A percentile compares a stretch with the other conserved stretches of the same genome.
Conservation (phyloP, 2,797 vertebrate genomes). For the Acridotheres tristis region DNA sequence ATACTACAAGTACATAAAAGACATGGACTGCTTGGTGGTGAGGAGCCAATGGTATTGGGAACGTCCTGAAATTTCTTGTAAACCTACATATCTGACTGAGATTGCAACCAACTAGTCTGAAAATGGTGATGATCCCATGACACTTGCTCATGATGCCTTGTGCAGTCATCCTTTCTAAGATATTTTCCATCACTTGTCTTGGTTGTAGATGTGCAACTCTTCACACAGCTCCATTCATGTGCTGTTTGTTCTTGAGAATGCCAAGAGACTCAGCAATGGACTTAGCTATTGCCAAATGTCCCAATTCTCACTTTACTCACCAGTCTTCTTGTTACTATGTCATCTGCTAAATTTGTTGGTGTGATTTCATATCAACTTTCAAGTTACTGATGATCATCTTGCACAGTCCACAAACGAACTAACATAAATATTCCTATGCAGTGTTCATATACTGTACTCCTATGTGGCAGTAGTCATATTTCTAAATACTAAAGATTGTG, state of each 20-base stretch:
- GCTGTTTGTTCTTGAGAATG: neutral
- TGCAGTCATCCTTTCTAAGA: neutral
- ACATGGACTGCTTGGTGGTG: neutral
- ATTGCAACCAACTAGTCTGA: neutral
- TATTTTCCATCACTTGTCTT: neutral
- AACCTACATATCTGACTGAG: neutral
- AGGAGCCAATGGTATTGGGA: neutral
- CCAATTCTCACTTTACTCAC: neutral
- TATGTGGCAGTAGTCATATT: neutral
- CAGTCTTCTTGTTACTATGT: neutral
- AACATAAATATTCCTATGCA: neutral
- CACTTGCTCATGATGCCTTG: neutral
- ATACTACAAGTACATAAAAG: neutral
- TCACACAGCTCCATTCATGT: neutral
- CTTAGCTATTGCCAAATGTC: neutral
- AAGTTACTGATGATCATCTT: neutral
- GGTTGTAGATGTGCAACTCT: neutral
- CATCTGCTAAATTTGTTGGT: neutral
- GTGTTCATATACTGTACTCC: neutral
- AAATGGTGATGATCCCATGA: neutral
- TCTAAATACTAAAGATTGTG: neutral
- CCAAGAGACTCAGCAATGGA: neutral
- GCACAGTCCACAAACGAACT: neutral
- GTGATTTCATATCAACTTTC: neutral
- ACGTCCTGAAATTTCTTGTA: neutral